These are phyloP conservation scores for Laticauda colubrina DNA, from an alignment of 2,113 vertebrate genomes.

Conservation along the genomic window DNA sequence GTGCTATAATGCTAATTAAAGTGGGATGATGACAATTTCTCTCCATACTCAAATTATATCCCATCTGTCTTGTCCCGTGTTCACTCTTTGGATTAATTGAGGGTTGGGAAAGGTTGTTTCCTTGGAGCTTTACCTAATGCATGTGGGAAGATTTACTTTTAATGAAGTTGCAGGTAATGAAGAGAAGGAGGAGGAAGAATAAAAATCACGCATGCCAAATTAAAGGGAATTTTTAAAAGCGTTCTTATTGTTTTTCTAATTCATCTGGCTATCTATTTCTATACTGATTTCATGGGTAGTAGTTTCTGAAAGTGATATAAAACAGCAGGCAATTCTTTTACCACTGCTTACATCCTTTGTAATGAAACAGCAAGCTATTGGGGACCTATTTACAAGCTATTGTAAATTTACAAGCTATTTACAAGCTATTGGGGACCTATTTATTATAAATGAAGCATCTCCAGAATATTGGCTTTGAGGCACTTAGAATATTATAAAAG, in stretches of 20 bases:
- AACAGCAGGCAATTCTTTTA: slow-evolving; percentile 6
- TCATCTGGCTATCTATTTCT: slow-evolving; percentile 6
- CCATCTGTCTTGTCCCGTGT: slow-evolving; percentile 61
- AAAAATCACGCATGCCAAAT: background rate
- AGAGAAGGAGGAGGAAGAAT: background rate
- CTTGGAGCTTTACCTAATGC: slow-evolving; percentile 57
- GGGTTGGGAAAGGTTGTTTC: slow-evolving; percentile 57
- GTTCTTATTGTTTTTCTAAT: slow-evolving; percentile 17
- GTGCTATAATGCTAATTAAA: slow-evolving; percentile 70
- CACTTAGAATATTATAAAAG: slow-evolving; percentile 26
- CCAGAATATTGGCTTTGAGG: background rate
- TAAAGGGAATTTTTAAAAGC: background rate
- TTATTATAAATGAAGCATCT: background rate
- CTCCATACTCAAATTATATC: slow-evolving; percentile 61
- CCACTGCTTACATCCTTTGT: slow-evolving; percentile 3
- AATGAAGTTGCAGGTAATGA: slow-evolving; percentile 37
- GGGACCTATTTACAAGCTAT: background rate
- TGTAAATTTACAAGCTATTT: too few relatives aligned
- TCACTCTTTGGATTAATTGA: slow-evolving; percentile 66
- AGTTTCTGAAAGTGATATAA: background rate
- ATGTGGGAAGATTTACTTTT: slow-evolving; percentile 53
- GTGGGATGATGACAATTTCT: slow-evolving; percentile 63
- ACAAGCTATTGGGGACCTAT: background rate
- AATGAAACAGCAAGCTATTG: background rate
- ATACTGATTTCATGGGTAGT: background rate